phyloP scores from a whole-genome alignment of 2,113 vertebrate genomes.

The Ochotona princeps region DNA sequence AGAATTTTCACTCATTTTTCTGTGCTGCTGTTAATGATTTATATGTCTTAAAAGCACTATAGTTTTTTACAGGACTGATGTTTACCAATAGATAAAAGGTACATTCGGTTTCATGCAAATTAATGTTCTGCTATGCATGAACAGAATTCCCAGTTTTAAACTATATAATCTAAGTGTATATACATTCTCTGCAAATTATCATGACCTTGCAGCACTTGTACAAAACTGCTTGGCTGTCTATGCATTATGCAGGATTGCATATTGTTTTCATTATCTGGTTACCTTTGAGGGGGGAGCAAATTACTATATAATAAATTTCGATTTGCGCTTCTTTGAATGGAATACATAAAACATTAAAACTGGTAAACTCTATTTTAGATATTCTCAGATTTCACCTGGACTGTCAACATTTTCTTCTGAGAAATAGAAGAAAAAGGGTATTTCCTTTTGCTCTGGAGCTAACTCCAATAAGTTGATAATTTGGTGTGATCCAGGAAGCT shows the following conservation, averaged over 20 bases:
- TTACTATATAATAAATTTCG: not conserved
- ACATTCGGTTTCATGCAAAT: not conserved
- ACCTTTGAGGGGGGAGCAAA: not conserved
- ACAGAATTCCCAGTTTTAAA: not conserved
- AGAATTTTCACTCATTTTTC: not conserved
- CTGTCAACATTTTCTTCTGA: not conserved
- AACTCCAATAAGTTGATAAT: not conserved
- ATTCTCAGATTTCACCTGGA: not conserved
- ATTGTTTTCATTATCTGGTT: not conserved
- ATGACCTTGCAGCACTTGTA: not conserved
- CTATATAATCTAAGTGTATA: not conserved
- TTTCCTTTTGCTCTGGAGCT: not conserved
- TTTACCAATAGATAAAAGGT: not conserved
- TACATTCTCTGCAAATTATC: not conserved
- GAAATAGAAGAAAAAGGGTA: not conserved
- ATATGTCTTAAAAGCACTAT: conserved; percentile 19
- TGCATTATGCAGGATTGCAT: not conserved
- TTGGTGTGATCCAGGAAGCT: not conserved
- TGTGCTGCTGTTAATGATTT: not conserved
- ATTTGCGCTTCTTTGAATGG: conserved; percentile 15
- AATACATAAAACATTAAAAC: not conserved
- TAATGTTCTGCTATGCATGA: not conserved
- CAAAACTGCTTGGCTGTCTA: not conserved
- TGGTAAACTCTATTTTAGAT: not conserved
- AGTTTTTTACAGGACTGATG: not conserved